Percentiles rank a stretch among this genome's conserved stretches.
Conservation (phyloP, 2,888 invertebrate species). For the Microctonus hyperodae region DNA sequence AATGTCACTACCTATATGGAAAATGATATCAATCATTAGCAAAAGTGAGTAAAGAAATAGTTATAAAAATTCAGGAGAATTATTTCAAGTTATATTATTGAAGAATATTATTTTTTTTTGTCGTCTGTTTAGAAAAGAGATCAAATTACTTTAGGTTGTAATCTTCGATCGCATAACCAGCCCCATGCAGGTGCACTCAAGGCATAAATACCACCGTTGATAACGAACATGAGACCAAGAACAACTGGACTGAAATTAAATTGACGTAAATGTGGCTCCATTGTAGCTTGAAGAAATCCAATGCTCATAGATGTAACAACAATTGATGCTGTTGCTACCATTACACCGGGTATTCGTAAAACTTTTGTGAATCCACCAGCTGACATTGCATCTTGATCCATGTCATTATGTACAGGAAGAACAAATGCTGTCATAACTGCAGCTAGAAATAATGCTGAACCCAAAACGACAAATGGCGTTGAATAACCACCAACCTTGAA, state of each 20-base stretch:
- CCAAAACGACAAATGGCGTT: constrained; percentile 82
- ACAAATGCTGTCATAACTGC: constrained; percentile 78
- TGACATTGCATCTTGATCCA: constrained; percentile 66
- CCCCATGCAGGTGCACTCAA: constrained; percentile 82
- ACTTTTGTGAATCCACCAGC: constrained; percentile 72
- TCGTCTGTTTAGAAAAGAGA: background rate
- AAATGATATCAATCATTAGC: background rate
- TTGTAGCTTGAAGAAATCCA: constrained; percentile 87
- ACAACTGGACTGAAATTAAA: constrained; percentile 75
- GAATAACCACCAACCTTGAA: constrained; percentile 75
- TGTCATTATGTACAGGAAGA: constrained; percentile 72
- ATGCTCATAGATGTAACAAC: constrained; percentile 82
- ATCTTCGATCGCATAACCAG: constrained; percentile 77
- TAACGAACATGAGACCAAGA: constrained; percentile 82
- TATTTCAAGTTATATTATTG: too few species aligned
- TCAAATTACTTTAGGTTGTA: constrained; percentile 68
- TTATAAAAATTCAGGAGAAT: background rate
- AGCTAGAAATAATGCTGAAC: constrained; percentile 76
- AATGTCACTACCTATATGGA: constrained; percentile 67
- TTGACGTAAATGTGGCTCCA: constrained; percentile 85
- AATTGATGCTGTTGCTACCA: constrained; percentile 75
- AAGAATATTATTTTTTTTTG: background rate
- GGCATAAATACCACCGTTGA: constrained; percentile 84
- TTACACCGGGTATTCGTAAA: constrained; percentile 77
- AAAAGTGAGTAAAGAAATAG: background rate